Conservation (phyloP, 2,888 invertebrate species). For the Limnephilus lunatus region DNA sequence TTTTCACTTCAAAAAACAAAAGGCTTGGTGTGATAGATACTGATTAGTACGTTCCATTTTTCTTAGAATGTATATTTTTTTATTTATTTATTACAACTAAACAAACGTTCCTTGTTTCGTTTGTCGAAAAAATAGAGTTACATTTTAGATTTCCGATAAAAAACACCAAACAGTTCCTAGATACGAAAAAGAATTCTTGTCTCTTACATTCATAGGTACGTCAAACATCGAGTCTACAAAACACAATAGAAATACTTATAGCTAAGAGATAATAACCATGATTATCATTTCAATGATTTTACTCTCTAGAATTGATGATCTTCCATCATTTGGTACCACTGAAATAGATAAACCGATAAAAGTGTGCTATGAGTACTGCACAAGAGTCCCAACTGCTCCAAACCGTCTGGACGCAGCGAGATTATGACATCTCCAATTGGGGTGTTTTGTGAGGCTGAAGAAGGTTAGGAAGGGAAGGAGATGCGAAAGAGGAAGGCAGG, state of each 20-base stretch:
- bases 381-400: no score
- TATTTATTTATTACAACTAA: neutral
- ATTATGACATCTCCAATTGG: no score
- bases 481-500: no score
- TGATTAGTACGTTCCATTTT: no score
- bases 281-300: neutral
- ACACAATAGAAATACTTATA: neutral
- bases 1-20: no score
- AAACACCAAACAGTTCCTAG: slow-evolving; percentile 47
- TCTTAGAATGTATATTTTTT: no score
- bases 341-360: no score
- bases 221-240: neutral
- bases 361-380: no score
- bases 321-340: neutral
- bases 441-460: no score
- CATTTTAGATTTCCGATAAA: slow-evolving; percentile 65
- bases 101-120: slow-evolving; percentile 32
- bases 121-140: slow-evolving; percentile 45
- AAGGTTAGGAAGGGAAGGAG: no score
- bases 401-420: no score
- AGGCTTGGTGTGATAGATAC: no score
- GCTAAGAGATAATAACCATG: neutral
- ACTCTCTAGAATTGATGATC: neutral
- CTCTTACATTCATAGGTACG: neutral
- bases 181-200: neutral